These are phyloP conservation scores for Xylota sylvarum DNA, from an alignment of 2,888 invertebrate species.

Conservation along the genomic window DNA sequence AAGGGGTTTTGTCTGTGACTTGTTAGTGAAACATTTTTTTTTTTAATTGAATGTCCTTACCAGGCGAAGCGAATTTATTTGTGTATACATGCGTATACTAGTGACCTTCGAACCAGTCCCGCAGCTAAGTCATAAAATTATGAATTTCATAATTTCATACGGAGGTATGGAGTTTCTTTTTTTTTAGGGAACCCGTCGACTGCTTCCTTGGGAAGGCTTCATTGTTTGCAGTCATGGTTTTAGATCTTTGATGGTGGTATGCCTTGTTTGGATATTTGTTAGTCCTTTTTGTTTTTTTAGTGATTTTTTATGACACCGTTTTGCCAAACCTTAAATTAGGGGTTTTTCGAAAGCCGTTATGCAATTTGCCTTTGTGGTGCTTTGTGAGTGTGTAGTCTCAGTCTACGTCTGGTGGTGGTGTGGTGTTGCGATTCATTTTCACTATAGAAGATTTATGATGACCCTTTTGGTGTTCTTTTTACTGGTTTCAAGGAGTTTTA, in stretches of 20 bases:
- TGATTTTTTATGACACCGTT: constrained; percentile 72
- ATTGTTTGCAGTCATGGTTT: constrained; percentile 38
- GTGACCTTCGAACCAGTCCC: constrained; percentile 68
- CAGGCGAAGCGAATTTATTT: constrained; percentile 48
- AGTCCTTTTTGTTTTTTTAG: constrained; percentile 66
- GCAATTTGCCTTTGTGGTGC: constrained; percentile 56
- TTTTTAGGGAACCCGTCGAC: neutral
- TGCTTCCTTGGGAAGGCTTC: constrained; percentile 30
- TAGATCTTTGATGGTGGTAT: constrained; percentile 30
- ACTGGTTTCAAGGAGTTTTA: constrained; percentile 67
- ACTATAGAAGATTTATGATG: constrained; percentile 82
- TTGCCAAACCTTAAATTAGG: constrained; percentile 72
- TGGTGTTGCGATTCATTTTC: constrained; percentile 77
- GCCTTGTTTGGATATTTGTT: constrained; percentile 26
- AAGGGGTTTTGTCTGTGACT: constrained; percentile 56
- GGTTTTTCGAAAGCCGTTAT: constrained; percentile 66
- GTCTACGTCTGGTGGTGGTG: constrained; percentile 50
- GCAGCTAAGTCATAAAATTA: constrained; percentile 71
- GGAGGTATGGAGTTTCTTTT: neutral
- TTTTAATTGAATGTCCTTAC: constrained; percentile 47
- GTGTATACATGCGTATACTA: constrained; percentile 8
- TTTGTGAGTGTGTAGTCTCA: constrained; percentile 13
- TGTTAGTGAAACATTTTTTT: constrained; percentile 9
- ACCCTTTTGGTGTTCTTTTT: constrained; percentile 80
- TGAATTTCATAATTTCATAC: constrained; percentile 70